Evolutionary conservation across 2,888 invertebrate species (phyloP).

Genomic region (Synanthedon formicaeformis): DNA sequence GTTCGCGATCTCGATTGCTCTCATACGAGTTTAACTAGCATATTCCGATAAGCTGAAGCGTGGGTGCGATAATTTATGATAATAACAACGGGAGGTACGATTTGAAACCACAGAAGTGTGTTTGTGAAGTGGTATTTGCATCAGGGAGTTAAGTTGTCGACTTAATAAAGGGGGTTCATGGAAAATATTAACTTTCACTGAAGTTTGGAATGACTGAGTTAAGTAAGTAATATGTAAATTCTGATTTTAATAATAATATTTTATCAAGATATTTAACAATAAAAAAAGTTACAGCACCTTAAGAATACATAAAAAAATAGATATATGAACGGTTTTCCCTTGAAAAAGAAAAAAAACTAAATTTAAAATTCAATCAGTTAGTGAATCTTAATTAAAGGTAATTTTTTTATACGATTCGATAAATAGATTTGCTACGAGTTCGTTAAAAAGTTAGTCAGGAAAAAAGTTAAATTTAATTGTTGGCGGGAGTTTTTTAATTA

Average conservation of each 20-base stretch:
- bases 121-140: neutral
- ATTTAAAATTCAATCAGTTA: too few species aligned
- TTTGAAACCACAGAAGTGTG: neutral
- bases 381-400: neutral
- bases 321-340: too few species aligned
- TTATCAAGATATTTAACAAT: too few species aligned
- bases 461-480: slow-evolving; percentile 3
- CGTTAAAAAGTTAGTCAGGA: slow-evolving; percentile 4
- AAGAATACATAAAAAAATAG: too few species aligned
- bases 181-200: slow-evolving; percentile 34
- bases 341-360: too few species aligned
- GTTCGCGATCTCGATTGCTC: neutral
- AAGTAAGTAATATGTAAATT: slow-evolving; percentile 34
- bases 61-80: slow-evolving; percentile 20
- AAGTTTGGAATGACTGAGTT: slow-evolving; percentile 56
- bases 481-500: neutral
- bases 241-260: too few species aligned
- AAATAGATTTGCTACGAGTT: neutral
- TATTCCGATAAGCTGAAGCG: slow-evolving; percentile 27
- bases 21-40: slow-evolving; percentile 3
- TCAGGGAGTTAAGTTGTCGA: neutral
- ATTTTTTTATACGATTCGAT: too few species aligned
- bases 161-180: slow-evolving; percentile 26
- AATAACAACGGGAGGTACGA: slow-evolving; percentile 20
- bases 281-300: too few species aligned